These are phyloP conservation scores for Anarhynchus alexandrinus DNA, from an alignment of 2,113 vertebrate species.

Conservation along the genomic window DNA sequence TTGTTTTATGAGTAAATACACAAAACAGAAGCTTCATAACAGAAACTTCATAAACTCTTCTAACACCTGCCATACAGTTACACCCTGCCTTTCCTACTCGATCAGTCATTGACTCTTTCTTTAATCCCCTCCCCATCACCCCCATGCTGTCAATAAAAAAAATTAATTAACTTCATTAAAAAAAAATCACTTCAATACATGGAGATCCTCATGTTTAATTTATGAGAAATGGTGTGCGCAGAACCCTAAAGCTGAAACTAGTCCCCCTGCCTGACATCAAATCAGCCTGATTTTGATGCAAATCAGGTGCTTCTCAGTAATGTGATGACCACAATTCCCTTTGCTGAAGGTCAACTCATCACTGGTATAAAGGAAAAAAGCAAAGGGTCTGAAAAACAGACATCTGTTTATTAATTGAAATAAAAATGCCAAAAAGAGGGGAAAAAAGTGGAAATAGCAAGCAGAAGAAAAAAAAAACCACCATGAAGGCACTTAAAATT, in stretches of 20 bases:
- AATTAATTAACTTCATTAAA: not conserved
- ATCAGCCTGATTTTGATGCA: not conserved
- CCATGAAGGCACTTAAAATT: not conserved
- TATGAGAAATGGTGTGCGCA: not conserved
- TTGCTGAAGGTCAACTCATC: not conserved
- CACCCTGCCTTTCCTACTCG: not conserved
- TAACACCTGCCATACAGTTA: not conserved
- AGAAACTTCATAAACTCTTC: not conserved
- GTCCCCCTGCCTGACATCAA: not conserved
- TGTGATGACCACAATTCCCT: not conserved
- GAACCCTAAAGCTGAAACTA: slow-evolving; percentile 31
- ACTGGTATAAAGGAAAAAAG: not conserved
- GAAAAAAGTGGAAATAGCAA: not conserved
- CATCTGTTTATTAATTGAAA: not conserved
- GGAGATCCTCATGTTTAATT: slow-evolving; percentile 19
- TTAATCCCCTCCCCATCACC: not conserved
- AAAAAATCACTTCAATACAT: not conserved
- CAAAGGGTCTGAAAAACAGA: not conserved
- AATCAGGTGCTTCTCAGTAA: not conserved
- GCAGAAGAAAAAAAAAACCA: not conserved
- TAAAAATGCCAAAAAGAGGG: not conserved
- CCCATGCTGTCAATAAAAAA: not conserved
- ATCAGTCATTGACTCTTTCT: not conserved
- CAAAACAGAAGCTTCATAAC: not conserved
- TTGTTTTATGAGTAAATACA: not conserved